phyloP scores from a whole-genome alignment of 2,113 vertebrate species.

The Tautogolabrus adspersus region DNA sequence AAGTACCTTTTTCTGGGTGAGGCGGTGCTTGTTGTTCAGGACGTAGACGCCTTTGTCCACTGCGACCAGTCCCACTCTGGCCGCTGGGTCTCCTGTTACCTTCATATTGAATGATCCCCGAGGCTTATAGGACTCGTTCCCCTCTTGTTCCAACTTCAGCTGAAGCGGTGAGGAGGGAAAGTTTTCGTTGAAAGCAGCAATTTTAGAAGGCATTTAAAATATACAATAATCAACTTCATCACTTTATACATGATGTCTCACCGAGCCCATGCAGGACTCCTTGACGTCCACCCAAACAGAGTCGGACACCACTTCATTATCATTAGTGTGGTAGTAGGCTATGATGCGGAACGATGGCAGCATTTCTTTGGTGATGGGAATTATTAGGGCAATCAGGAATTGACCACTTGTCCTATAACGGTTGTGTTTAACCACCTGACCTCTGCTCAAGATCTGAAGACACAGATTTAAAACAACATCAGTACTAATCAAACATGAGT shows the following conservation, averaged over 20 bases:
- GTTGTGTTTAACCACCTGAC: conserved; percentile 67
- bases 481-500: not conserved
- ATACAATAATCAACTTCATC: too few relatives aligned
- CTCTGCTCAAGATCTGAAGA: conserved; percentile 80
- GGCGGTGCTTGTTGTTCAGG: conserved; percentile 82
- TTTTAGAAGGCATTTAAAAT: too few relatives aligned
- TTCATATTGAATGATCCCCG: conserved; percentile 53
- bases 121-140: conserved; percentile 45
- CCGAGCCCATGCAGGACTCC: conserved; percentile 84
- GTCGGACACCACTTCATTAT: conserved; percentile 84
- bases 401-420: conserved; percentile 69
- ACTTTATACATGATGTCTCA: conserved; percentile 44
- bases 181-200: too few relatives aligned
- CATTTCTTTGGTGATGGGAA: conserved; percentile 74
- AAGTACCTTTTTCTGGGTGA: conserved; percentile 85
- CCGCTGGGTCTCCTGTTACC: conserved; percentile 80
- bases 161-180: conserved; percentile 25
- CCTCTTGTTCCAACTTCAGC: conserved; percentile 70
- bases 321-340: conserved; percentile 77
- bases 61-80: conserved; percentile 82
- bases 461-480: not conserved
- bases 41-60: conserved; percentile 85
- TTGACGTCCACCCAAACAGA: conserved; percentile 85
- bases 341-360: conserved; percentile 85
- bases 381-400: conserved; percentile 57